Base-by-base conservation (phyloP, 2,888 invertebrate species). In the Diaperis boleti region DNA sequence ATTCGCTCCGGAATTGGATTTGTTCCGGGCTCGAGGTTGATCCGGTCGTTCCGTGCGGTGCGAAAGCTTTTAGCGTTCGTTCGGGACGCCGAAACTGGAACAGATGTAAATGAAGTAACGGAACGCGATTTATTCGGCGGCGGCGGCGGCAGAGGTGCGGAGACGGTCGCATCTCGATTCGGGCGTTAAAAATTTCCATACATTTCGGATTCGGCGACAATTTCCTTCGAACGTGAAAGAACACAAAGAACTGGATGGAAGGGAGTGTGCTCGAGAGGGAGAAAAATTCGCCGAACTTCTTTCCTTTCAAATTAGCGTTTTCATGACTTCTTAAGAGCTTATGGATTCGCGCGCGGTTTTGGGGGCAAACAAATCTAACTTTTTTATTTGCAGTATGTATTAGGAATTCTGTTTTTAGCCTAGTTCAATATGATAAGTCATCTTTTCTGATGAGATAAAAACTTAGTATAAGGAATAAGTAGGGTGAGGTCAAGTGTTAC, bases 81-180 rank as follows among this genome's bases (percentile, higher is more conserved):
- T 18, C 49, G 33, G 17, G 59, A 60, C 62, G 65, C 64, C 69
- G 67, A 69, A 69, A 72, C 65, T 69, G 71, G 69, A 71, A 69
- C 72, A 72, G 69, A 74, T 74, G 74, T 72, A 74, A 72, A 74
- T 72, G 72, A 72, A 62, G 62, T 62, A 56, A 62, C 47, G 42
- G 61, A 54, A 61, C 61, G 61, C 61, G 61, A 61, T 61, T 61
- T 61, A 55, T 61, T 61, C 61, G 41, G 26, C 54, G 10, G 17
- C 20, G 29, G 14, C n/a, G 17, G 20, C n/a, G 17, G 14, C 20
- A 50, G 55, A 33, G 56, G 52, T 17, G 29, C 22, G 41, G 41
- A 44, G 26, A 50, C 35, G 44, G 10, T 13, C 42, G 31, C 22
- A 55, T 35, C 57, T 65, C 50, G 59, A 56, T 54, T 50, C 56